Evolutionary conservation across 2,113 vertebrate species (phyloP).

Genomic region (Phyllostomus discolor): DNA sequence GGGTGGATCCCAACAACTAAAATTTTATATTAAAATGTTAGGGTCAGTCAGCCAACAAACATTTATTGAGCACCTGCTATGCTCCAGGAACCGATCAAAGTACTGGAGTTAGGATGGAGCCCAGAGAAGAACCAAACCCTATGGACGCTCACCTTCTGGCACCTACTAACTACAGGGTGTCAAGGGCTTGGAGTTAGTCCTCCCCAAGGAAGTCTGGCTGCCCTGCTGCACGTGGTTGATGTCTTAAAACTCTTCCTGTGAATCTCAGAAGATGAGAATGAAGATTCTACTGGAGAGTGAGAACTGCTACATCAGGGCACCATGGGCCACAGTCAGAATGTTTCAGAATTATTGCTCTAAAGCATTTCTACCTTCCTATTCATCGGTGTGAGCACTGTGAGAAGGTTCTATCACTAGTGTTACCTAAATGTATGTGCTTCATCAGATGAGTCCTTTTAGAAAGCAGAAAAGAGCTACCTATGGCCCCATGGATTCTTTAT

Average conservation of each 20-base stretch:
- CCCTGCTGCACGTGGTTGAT: rapidly evolving
- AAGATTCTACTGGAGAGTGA: neutral
- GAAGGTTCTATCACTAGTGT: neutral
- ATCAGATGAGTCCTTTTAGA: neutral
- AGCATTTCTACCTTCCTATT: neutral
- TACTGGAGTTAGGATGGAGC: too few species aligned
- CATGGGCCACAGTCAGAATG: neutral
- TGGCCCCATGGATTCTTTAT: neutral
- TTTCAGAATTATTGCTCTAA: neutral
- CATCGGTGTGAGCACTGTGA: neutral
- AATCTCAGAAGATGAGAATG: neutral
- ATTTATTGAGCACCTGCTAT: neutral
- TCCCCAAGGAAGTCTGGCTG: neutral
- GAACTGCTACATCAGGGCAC: neutral
- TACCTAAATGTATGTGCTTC: neutral
- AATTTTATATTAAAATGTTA: neutral
- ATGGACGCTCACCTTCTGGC: neutral
- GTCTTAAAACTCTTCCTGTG: neutral
- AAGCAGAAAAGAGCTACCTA: neutral
- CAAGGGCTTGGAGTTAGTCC: neutral
- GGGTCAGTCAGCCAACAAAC: neutral
- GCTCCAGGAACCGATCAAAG: neutral
- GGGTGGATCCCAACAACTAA: too few species aligned
- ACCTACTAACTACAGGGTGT: too few species aligned
- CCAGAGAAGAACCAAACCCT: neutral